Conservation (phyloP, 2,113 vertebrate species). For the Psettodes erumei region DNA sequence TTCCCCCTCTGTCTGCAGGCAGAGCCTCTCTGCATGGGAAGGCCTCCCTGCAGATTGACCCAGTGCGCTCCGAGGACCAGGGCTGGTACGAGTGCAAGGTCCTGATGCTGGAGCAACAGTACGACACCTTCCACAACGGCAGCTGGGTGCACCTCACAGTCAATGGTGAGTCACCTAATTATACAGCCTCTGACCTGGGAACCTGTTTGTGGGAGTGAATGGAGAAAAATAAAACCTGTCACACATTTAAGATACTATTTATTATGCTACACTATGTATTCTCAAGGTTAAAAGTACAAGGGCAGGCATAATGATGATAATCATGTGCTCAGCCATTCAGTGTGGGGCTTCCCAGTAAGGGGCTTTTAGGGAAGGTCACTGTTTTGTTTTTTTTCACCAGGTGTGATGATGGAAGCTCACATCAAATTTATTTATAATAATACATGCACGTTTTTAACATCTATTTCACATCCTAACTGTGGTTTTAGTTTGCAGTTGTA, state of each 20-base stretch:
- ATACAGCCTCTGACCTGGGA: not conserved
- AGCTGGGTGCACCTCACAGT: constrained; percentile 99
- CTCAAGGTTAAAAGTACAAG: constrained; percentile 1
- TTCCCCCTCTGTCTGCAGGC: constrained; percentile 77
- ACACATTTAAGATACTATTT: not conserved
- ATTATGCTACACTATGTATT: not conserved
- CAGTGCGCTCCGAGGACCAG: constrained; percentile 96
- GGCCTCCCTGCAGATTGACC: constrained; percentile 95
- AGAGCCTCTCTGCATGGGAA: constrained; percentile 95
- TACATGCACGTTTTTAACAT: not conserved
- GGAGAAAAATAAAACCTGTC: not conserved
- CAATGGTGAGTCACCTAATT: constrained; percentile 86
- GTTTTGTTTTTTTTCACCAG: not conserved
- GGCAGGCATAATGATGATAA: not conserved
- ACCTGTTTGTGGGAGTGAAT: constrained; percentile 4
- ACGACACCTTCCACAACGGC: constrained; percentile 98
- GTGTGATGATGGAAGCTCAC: not conserved
- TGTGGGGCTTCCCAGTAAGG: not conserved
- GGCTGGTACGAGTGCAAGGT: constrained; percentile 99
- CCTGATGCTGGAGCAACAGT: constrained; percentile 97
- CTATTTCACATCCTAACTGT: not conserved
- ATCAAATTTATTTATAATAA: not conserved
- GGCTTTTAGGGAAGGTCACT: too few species aligned
- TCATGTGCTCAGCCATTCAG: not conserved
- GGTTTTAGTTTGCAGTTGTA: not conserved